These are phyloP conservation scores for Sardina pilchardus DNA, from an alignment of 2,113 vertebrate species.

Conservation along the genomic window DNA sequence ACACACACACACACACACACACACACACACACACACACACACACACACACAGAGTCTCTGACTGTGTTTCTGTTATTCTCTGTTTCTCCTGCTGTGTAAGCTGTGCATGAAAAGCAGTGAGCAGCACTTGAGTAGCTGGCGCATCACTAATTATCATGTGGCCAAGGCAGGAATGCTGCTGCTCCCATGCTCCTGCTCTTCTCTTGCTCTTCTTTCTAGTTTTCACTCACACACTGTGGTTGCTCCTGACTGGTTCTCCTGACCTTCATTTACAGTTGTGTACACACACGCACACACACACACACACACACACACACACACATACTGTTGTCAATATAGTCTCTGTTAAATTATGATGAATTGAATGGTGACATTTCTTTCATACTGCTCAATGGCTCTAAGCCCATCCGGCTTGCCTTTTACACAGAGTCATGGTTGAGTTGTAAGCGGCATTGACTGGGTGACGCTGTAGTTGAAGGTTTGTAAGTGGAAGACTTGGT, in stretches of 20 bases:
- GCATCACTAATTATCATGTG: conserved; percentile 78
- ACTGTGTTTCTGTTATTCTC: conserved; percentile 46
- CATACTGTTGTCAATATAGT: background rate
- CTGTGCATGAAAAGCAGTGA: conserved; percentile 79
- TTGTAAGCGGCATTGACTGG: background rate
- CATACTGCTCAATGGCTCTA: background rate
- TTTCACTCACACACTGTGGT: background rate
- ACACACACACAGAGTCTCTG: conserved; percentile 37
- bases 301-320: background rate
- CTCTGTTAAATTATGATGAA: background rate
- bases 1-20: conserved; percentile 27
- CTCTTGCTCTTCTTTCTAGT: background rate
- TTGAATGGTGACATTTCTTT: background rate
- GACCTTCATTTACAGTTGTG: background rate
- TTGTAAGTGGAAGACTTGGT: background rate
- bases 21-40: conserved; percentile 29
- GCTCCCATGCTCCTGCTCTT: background rate
- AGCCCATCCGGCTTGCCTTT: too few relatives aligned
- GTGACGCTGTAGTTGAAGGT: background rate
- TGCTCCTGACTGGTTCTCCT: background rate
- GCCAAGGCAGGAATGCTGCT: conserved; percentile 77
- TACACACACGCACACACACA: background rate
- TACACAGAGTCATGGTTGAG: background rate
- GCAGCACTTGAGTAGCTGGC: conserved; percentile 79
- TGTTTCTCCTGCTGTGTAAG: conserved; percentile 63